Conservation (phyloP, 2,888 invertebrate species). For the Cryptosula pallasiana region DNA sequence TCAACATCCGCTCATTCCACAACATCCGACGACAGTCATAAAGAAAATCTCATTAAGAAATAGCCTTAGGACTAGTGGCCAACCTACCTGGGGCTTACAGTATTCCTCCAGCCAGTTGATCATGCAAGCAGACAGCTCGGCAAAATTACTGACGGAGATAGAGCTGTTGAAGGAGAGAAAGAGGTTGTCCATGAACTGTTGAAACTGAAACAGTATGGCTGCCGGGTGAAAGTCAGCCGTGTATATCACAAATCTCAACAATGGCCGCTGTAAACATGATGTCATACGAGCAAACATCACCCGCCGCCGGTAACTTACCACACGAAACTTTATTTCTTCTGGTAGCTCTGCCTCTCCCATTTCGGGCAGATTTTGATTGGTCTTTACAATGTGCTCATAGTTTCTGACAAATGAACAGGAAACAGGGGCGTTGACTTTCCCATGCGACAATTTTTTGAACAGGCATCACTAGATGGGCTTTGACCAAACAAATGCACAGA, state of each 20-base stretch:
- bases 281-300: no score
- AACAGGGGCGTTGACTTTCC: neutral
- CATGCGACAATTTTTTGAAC: no score
- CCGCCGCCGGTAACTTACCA: no score
- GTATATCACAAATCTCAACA: no score
- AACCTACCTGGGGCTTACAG: slow-evolving; percentile 75
- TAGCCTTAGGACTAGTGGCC: no score
- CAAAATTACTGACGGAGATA: slow-evolving; percentile 84
- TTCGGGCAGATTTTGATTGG: slow-evolving; percentile 79
- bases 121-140: slow-evolving; percentile 86
- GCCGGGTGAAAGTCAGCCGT: neutral
- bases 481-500: no score
- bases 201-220: slow-evolving; percentile 64
- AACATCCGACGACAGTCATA: no score
- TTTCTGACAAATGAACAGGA: slow-evolving; percentile 58
- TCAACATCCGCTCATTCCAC: no score
- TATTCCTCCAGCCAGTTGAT: slow-evolving; percentile 96
- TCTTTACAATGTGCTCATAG: slow-evolving; percentile 92
- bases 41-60: no score
- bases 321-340: slow-evolving; percentile 92
- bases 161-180: slow-evolving; percentile 77
- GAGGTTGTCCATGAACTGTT: slow-evolving; percentile 87
- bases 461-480: no score
- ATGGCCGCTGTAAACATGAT: no score
- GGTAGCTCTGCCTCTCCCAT: slow-evolving; percentile 82